Base-by-base conservation (phyloP, 53 echinoderm and acorn worm species). In the Holothuria scabra region DNA sequence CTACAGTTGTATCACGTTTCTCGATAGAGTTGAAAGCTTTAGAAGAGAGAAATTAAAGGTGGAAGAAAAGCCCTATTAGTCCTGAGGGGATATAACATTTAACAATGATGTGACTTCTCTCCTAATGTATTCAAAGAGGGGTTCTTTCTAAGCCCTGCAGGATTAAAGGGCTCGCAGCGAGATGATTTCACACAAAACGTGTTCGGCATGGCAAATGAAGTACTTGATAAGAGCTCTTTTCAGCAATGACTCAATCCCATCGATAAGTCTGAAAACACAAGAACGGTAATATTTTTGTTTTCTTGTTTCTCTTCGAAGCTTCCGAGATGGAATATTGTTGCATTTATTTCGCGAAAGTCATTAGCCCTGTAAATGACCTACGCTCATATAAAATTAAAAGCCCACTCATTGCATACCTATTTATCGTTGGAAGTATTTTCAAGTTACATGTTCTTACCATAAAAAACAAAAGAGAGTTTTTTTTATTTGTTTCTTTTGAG, bases 1-100 rank as follows among this genome's bases (percentile, higher is more conserved):
- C 58, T 32, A 59, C 16, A 55, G 78, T 28, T 78, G 78, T 78
- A 78, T 78, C 78, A 58, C 78, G 59, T 78, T 78, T 78, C 78
- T 78, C 58, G 56, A 78, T 78, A 78, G 56, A 28, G 28, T 78
- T 55, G 26, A 78, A 78, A 31, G 78, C 58, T 78, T 78, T 46
- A 58, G 41, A 7, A 41, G 21, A 38, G 71, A 46, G 71, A 41
- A 44, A 72, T 23, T 7, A 72, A 65, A 70, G 70, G 33, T 4
- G 44, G 38, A 70, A 30, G 25, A 64, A 78, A 78, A 58, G 78
- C 52, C 33, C 78, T 52, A 78, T 78, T 58, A 78, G 78, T 78
- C 78, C 78, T 78, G 32, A 78, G 78, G 78, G 56, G 78, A 78
- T 78, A 78, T 52, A 78, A 78, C 78, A 78, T 78, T 78, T 78